Evolutionary conservation across 2,888 invertebrate species (phyloP).

Genomic region (Microplitis manilae): DNA sequence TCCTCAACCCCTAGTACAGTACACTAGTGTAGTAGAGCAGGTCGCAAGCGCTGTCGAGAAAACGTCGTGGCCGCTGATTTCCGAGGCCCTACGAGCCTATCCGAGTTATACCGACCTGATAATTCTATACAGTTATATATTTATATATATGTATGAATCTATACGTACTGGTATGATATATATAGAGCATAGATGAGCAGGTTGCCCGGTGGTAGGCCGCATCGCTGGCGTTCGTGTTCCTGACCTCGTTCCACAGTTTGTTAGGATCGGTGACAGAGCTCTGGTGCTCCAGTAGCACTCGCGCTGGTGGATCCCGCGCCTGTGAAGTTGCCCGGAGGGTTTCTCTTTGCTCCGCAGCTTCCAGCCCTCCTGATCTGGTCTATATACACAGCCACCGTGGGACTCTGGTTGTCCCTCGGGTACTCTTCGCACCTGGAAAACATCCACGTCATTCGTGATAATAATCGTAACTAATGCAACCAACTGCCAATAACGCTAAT

Average conservation of each 20-base stretch:
- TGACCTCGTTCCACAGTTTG: constrained; percentile 66
- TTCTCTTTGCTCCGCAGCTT: not conserved
- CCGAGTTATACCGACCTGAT: constrained; percentile 56
- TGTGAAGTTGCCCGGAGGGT: not conserved
- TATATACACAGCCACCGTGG: constrained; percentile 7
- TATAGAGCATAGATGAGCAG: not conserved
- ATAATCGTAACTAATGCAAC: constrained; percentile 39
- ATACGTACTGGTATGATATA: not conserved
- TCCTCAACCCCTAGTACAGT: constrained; percentile 42
- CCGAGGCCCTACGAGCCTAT: constrained; percentile 48
- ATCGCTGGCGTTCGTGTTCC: constrained; percentile 55
- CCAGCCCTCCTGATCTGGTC: constrained; percentile 1
- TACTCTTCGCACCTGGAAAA: constrained; percentile 38
- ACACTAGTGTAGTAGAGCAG: constrained; percentile 15
- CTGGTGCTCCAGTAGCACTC: constrained; percentile 6
- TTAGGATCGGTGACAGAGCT: constrained; percentile 65
- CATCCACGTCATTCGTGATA: constrained; percentile 31
- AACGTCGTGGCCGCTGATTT: not conserved
- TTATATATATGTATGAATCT: not conserved
- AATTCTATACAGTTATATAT: constrained; percentile 26
- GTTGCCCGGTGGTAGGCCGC: constrained; percentile 30
- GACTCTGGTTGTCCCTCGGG: constrained; percentile 25
- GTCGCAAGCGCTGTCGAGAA: constrained; percentile 8
- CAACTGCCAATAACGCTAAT: constrained; percentile 36
- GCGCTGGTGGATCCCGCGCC: not conserved